Percentiles rank a stretch among this genome's conserved stretches.
Evolutionary conservation across 2,113 vertebrate genomes (phyloP).

Genomic region (Mormyrus lacerda): DNA sequence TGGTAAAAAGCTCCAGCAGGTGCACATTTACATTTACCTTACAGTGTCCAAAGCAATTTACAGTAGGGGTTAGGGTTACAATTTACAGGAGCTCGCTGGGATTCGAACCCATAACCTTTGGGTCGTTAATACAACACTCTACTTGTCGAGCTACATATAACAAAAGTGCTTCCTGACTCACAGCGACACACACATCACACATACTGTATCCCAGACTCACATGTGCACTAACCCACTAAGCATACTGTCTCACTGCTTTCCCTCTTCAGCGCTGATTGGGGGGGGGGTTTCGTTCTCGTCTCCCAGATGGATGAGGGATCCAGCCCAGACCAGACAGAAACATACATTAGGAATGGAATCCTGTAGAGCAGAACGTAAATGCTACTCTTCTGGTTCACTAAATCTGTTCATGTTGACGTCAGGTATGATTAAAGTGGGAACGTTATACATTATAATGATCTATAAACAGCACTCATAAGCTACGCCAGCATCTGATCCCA

Average conservation of each 20-base stretch:
- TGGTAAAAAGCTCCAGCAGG: neutral
- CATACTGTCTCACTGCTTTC: neutral
- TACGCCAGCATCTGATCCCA: neutral
- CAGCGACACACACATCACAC: neutral
- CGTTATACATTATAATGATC: neutral
- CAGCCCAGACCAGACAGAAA: neutral
- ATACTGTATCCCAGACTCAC: neutral
- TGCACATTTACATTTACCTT: neutral
- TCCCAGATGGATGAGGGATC: neutral
- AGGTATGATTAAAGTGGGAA: neutral
- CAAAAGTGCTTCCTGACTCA: no score
- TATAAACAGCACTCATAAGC: neutral
- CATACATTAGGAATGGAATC: neutral
- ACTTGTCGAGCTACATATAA: neutral
- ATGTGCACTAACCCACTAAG: neutral
- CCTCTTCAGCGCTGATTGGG: neutral
- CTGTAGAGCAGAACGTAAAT: neutral
- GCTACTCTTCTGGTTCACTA: neutral
- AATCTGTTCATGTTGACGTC: neutral
- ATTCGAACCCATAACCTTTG: neutral
- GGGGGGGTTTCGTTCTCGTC: neutral
- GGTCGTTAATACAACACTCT: neutral
- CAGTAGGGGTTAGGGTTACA: neutral
- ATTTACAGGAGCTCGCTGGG: neutral
- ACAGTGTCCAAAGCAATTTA: neutral